A percentile compares a stretch with the other conserved stretches of the same genome.
Evolutionary conservation across 2,797 vertebrate genomes (phyloP).

Genomic region (Pristis pectinata): DNA sequence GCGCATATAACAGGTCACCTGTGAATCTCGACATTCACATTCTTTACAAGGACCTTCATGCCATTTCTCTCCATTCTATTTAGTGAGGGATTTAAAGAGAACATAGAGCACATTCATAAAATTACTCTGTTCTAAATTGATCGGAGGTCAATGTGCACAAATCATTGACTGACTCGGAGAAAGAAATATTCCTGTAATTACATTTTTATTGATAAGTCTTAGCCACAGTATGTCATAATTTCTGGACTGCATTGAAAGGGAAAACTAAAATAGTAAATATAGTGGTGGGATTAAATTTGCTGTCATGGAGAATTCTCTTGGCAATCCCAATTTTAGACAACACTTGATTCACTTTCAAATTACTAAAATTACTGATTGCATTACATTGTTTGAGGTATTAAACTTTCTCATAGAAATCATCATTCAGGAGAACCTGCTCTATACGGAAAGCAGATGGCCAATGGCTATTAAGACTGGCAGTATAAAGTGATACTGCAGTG

Average conservation of each 20-base stretch:
- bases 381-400: background rate
- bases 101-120: background rate
- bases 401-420: background rate
- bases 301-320: background rate
- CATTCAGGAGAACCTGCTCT: background rate
- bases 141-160: background rate
- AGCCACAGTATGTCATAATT: background rate
- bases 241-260: background rate
- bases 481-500: background rate
- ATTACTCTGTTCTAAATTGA: background rate
- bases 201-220: background rate
- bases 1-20: conserved; percentile 71
- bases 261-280: background rate
- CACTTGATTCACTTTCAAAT: background rate
- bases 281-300: background rate
- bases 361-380: background rate
- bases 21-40: conserved; percentile 66
- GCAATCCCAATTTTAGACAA: background rate
- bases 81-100: conserved; percentile 22
- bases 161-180: background rate
- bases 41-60: conserved; percentile 62
- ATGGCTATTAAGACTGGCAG: background rate
- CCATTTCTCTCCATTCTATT: conserved; percentile 64
- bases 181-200: too few species aligned
- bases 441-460: background rate